These are phyloP conservation scores for Papilio demoleus DNA, from an alignment of 2,888 invertebrate species.

Conservation along the genomic window DNA sequence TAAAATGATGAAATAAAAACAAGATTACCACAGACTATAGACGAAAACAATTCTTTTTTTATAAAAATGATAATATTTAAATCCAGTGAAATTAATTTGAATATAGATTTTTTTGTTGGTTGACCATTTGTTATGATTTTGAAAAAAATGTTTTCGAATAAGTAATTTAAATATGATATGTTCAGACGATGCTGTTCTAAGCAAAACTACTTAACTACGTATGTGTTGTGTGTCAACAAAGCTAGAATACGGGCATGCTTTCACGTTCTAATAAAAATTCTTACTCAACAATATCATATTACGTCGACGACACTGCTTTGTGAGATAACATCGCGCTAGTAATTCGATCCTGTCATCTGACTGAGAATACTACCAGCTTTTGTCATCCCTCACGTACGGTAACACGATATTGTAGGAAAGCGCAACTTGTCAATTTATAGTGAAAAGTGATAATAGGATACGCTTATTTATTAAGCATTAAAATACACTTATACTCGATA, in stretches of 20 bases:
- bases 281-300: slow-evolving; percentile 7
- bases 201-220: neutral
- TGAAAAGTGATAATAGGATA: neutral
- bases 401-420: slow-evolving; percentile 13
- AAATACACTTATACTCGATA: neutral
- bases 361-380: slow-evolving; percentile 3
- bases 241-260: slow-evolving; percentile 1
- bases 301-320: neutral
- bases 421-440: slow-evolving; percentile 9
- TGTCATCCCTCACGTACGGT: slow-evolving; percentile 15
- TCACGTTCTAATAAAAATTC: slow-evolving; percentile 21
- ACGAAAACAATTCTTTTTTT: too few relatives aligned
- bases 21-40: too few relatives aligned
- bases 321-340: slow-evolving; percentile 16
- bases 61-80: too few relatives aligned
- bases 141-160: neutral
- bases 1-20: too few relatives aligned
- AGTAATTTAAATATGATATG: neutral
- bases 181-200: neutral
- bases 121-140: neutral
- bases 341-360: neutral
- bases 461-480: neutral
- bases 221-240: neutral
- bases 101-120: too few relatives aligned
- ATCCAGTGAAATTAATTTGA: too few relatives aligned